phyloP scores from a whole-genome alignment of 2,888 invertebrate species.

The Lumbricus terrestris region DNA sequence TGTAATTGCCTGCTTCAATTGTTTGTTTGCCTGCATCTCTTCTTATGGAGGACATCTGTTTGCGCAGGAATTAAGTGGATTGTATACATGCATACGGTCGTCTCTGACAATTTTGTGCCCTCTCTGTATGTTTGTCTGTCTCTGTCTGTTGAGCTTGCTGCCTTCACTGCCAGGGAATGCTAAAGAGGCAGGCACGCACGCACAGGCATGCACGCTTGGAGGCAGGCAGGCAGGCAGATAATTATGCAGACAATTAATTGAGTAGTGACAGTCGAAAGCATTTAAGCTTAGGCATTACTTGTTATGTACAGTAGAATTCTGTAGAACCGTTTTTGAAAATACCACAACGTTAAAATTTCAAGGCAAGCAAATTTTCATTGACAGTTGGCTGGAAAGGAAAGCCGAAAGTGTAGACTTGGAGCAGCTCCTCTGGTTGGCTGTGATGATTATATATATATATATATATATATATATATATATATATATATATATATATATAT shows the following conservation, averaged over 20 bases:
- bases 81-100: too few relatives aligned
- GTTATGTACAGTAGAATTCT: neutral
- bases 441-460: too few relatives aligned
- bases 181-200: neutral
- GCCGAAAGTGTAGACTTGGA: neutral
- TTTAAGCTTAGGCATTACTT: neutral
- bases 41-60: neutral
- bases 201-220: neutral
- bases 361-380: neutral
- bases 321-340: neutral
- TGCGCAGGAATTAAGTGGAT: constrained; percentile 3
- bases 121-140: neutral
- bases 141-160: neutral
- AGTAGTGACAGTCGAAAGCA: neutral
- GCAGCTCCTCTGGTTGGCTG: neutral
- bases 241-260: too few relatives aligned
- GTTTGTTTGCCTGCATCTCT: neutral
- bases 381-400: neutral
- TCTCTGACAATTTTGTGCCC: neutral
- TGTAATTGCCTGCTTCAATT: neutral
- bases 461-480: too few relatives aligned
- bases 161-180: neutral
- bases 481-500: too few relatives aligned
- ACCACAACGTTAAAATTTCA: neutral
- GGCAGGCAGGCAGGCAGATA: neutral